These are phyloP conservation scores for Pectinophora gossypiella DNA, from an alignment of 1,140 invertebrate genomes.

Conservation along the genomic window DNA sequence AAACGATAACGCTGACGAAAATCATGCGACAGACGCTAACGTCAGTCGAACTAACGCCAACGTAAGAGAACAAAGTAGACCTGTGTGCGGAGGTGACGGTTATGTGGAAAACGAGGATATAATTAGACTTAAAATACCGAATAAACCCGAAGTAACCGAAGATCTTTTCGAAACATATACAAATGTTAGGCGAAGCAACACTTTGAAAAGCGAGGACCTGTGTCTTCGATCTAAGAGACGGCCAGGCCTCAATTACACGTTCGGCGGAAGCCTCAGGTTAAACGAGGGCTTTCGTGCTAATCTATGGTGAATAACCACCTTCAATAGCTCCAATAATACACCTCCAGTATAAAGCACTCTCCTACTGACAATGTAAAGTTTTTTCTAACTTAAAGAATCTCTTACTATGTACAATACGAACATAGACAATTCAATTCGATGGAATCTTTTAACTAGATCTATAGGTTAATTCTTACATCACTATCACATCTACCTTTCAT, in stretches of 20 bases:
- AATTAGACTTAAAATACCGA: conserved; percentile 71
- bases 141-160: conserved; percentile 65
- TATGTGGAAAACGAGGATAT: conserved; percentile 66
- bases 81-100: conserved; percentile 51
- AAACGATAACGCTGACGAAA: conserved; percentile 40
- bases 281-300: conserved; percentile 60
- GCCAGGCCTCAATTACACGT: conserved; percentile 49
- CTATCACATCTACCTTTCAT: conserved; percentile 16
- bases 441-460: neutral
- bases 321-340: conserved; percentile 28
- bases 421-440: conserved; percentile 18
- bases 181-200: conserved; percentile 62
- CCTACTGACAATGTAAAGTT: neutral
- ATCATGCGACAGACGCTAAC: conserved; percentile 29
- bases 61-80: conserved; percentile 45
- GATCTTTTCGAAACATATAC: conserved; percentile 66
- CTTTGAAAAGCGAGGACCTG: conserved; percentile 50
- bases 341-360: conserved; percentile 15
- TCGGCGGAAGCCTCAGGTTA: conserved; percentile 68
- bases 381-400: neutral
- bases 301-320: conserved; percentile 51
- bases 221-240: conserved; percentile 46
- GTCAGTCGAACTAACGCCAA: conserved; percentile 29
- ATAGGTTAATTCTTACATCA: conserved; percentile 20
- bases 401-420: conserved; percentile 46